These are phyloP conservation scores for Malaclemys terrapin DNA, from an alignment of 2,113 vertebrate genomes.

Conservation along the genomic window DNA sequence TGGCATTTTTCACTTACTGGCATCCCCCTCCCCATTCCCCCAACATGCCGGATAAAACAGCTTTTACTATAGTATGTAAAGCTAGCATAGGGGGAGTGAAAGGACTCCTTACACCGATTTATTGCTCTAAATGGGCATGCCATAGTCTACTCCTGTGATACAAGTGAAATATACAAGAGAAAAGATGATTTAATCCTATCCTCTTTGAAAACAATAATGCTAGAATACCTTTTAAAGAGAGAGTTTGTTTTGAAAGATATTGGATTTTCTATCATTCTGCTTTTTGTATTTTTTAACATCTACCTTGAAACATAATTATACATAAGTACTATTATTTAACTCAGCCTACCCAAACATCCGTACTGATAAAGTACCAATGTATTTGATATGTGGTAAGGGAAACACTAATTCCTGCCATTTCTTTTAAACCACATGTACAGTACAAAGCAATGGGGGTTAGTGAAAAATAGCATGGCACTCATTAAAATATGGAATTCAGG, in stretches of 20 bases:
- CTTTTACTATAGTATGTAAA: background rate
- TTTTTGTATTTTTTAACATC: background rate
- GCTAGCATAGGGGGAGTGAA: background rate
- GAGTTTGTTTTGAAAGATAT: rapidly evolving
- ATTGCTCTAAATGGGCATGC: background rate
- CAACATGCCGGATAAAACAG: background rate
- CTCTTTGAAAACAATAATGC: background rate
- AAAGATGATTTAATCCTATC: background rate
- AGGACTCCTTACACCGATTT: background rate
- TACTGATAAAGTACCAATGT: background rate
- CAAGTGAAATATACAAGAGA: background rate
- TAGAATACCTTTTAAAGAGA: background rate
- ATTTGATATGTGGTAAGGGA: background rate
- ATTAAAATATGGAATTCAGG: slow-evolving; percentile 45
- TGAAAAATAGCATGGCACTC: slow-evolving; percentile 23
- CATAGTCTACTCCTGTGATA: background rate
- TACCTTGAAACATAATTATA: slow-evolving; percentile 38
- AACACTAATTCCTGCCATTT: slow-evolving; percentile 16
- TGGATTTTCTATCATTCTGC: background rate
- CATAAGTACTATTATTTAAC: background rate
- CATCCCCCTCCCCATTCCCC: too few species aligned
- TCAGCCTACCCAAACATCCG: background rate
- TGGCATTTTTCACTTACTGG: too few species aligned
- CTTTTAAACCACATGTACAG: background rate
- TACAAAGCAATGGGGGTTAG: background rate